phyloP scores from a whole-genome alignment of 2,113 vertebrate genomes.

The Psephotus haematonotus region DNA sequence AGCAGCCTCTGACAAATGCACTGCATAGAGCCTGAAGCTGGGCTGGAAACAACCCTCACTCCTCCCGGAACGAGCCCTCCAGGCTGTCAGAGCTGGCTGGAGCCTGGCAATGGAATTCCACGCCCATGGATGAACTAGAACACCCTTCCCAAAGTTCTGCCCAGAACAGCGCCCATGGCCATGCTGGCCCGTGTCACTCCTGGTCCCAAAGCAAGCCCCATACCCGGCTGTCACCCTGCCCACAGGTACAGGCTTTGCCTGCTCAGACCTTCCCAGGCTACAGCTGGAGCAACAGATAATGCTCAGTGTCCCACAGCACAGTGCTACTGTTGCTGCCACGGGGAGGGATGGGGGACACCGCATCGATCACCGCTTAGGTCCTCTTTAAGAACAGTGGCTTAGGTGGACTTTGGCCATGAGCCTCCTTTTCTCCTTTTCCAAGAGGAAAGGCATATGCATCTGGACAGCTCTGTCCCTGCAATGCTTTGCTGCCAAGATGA shows the following conservation, averaged over 20 bases:
- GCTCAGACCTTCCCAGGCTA: neutral
- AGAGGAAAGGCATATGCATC: rapidly evolving
- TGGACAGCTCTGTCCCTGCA: rapidly evolving
- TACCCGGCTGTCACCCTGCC: neutral
- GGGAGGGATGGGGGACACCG: neutral
- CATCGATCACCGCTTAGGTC: too few relatives aligned
- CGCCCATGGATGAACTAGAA: neutral
- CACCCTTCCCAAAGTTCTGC: neutral
- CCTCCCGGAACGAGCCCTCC: neutral
- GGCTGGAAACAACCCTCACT: neutral
- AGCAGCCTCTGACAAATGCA: neutral
- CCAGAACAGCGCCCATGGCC: rapidly evolving
- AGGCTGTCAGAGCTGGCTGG: neutral
- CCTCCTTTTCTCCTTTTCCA: neutral
- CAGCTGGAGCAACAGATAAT: neutral
- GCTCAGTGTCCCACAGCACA: neutral
- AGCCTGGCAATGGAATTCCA: rapidly evolving
- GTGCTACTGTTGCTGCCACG: rapidly evolving
- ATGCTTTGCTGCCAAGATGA: rapidly evolving
- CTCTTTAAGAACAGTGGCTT: neutral
- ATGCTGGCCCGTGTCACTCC: rapidly evolving
- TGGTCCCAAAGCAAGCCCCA: neutral
- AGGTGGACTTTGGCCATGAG: neutral
- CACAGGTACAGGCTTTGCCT: rapidly evolving
- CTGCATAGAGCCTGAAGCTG: rapidly evolving